Evolutionary conservation across 2,888 invertebrate genomes (phyloP), one percentile per base, ranked within the genome.

Genomic region (Pardosa pseudoannulata): DNA sequence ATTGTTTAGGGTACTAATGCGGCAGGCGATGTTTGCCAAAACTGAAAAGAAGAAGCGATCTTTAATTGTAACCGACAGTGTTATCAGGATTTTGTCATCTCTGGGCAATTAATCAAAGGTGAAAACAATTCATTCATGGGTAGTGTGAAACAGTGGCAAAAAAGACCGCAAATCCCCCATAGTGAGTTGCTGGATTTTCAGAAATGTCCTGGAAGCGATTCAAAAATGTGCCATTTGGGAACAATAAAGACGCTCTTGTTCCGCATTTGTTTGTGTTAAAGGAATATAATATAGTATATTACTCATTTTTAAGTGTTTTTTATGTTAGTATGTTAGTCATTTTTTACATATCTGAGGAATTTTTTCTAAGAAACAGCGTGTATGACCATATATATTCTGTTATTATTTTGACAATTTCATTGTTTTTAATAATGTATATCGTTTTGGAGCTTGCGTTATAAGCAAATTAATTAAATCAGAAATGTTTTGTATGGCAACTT

Each of bases 71-170:
- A 56, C 56, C 36, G 39, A 70, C 19, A 27, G 70, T 9, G 11
- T 70, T 70, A 70, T 70, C 39, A 23, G 70, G 70, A 27, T 39
- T 70, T 70, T 39, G 70, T 70, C 70, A 70, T 70, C 70, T 70
- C 70, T 3, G 13, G 7, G 27, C 70, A 32, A 70, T 70, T 70
- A 36, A 70, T 70, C 70, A 70, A 23, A 32, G 27, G 70, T 23
- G 56, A 56, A 2, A 56, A 56, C 56, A 56, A 56, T 56, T 56
- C 56, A 5, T 56, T 56, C 16, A 7, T 23, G 56, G 23, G 56
- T 23, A 3, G 56, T 23, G 56, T 23, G 56, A 23, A 56, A 23
- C 7, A 56, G 56, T 56, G 23, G 23, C 3, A 19, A 56, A 56
- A 56, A 46, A 11, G 5, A 23, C 16, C 16, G 23, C 36, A 56